phyloP scores from a whole-genome alignment of 2,888 invertebrate genomes.

The Phyllotreta cruciferae region DNA sequence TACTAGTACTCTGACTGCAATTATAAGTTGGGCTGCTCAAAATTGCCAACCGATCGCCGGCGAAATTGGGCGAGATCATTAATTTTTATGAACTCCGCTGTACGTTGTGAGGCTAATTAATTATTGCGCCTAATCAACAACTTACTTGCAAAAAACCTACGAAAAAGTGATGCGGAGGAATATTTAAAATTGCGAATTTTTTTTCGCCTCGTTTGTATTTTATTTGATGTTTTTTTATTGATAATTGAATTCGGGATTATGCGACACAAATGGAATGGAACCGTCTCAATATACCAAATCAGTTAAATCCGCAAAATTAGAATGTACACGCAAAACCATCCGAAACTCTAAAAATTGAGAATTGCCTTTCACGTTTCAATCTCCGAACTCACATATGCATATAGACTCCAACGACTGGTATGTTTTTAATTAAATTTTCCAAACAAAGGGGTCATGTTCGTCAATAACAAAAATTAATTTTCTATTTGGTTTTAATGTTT shows the following conservation, averaged over 20 bases:
- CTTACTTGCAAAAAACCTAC: too few species aligned
- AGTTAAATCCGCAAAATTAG: slow-evolving; percentile 1
- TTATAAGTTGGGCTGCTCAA: slow-evolving; percentile 15
- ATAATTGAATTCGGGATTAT: too few species aligned
- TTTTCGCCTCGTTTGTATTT: too few species aligned
- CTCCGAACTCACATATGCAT: slow-evolving; percentile 3
- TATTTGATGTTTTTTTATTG: too few species aligned
- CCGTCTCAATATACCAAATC: slow-evolving; percentile 10
- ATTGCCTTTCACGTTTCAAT: slow-evolving; percentile 3
- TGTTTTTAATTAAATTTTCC: slow-evolving; percentile 10
- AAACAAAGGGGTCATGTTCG: slow-evolving; percentile 11
- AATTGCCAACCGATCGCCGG: slow-evolving; percentile 11
- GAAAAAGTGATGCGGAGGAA: too few species aligned
- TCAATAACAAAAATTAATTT: slow-evolving; percentile 14
- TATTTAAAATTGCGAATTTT: too few species aligned
- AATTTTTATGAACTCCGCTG: slow-evolving; percentile 18
- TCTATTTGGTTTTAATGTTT: slow-evolving; percentile 11
- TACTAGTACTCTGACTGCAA: slow-evolving; percentile 11
- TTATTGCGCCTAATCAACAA: too few species aligned
- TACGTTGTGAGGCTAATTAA: too few species aligned
- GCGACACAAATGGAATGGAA: not conserved
- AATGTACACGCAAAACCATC: slow-evolving; percentile 2
- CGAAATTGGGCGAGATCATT: slow-evolving; percentile 17
- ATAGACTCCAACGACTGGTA: slow-evolving; percentile 3
- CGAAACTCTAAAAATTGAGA: slow-evolving; percentile 9